These are phyloP conservation scores for Lycodopsis pacificus DNA, from an alignment of 2,797 vertebrate species.

Conservation along the genomic window DNA sequence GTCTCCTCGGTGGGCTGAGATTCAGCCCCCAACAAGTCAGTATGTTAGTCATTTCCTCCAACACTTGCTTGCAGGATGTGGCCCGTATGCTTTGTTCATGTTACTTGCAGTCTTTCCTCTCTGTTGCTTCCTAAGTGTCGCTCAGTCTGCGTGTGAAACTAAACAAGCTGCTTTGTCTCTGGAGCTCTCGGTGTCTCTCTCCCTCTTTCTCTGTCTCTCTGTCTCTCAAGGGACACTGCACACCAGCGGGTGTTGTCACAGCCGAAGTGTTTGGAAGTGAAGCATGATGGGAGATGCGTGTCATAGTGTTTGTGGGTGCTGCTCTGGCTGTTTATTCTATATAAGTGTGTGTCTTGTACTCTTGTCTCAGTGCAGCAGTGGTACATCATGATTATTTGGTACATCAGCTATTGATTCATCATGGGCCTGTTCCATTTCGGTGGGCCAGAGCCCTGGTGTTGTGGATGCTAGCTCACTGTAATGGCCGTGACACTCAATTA, in stretches of 20 bases:
- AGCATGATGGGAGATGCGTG: conserved; percentile 20
- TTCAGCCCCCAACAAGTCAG: too few species aligned
- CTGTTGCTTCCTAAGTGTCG: neutral
- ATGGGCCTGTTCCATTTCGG: too few species aligned
- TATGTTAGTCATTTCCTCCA: neutral
- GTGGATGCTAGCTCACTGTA: too few species aligned
- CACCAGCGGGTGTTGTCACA: conserved; percentile 34
- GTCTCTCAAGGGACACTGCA: conserved; percentile 9
- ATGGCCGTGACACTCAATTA: too few species aligned
- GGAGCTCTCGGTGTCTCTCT: neutral
- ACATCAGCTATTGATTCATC: too few species aligned
- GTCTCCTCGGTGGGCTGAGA: too few species aligned
- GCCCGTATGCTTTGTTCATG: neutral
- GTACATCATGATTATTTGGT: too few species aligned
- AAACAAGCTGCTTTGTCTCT: conserved; percentile 13
- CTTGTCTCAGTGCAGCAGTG: neutral
- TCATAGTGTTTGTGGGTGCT: neutral
- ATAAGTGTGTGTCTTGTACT: neutral
- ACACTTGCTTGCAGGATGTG: neutral
- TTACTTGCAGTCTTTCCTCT: neutral
- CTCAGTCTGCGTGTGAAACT: neutral
- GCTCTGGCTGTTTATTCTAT: neutral
- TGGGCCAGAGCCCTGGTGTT: too few species aligned
- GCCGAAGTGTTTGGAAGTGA: conserved; percentile 30
- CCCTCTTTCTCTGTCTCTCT: neutral